Evolutionary conservation across 2,888 invertebrate genomes (phyloP).

Genomic region (Orchestes rusci): DNA sequence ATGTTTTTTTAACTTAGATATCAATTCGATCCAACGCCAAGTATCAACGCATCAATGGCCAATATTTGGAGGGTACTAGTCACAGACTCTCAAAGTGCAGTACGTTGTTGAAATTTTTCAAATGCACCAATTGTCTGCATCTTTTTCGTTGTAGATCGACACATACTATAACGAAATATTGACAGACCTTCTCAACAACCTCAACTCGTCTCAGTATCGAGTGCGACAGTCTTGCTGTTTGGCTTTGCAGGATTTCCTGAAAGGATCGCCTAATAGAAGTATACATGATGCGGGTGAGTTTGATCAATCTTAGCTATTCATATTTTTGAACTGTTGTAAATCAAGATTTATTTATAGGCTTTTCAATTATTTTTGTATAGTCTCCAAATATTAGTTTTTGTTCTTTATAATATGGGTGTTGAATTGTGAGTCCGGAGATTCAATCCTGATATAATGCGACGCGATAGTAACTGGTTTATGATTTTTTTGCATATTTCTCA

Average conservation of each 20-base stretch:
- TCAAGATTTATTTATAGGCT: too few species aligned
- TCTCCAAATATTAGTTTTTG: too few species aligned
- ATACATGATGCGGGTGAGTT: conserved; percentile 38
- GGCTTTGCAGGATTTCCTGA: conserved; percentile 77
- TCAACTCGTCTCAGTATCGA: conserved; percentile 81
- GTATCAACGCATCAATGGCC: conserved; percentile 87
- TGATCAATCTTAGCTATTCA: too few species aligned
- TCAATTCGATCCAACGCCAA: conserved; percentile 89
- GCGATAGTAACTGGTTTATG: too few species aligned
- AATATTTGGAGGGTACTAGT: conserved; percentile 92
- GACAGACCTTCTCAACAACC: conserved; percentile 69
- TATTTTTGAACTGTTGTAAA: too few species aligned
- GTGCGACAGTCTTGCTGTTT: conserved; percentile 87
- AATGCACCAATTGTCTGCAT: too few species aligned
- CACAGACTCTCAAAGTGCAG: conserved; percentile 74
- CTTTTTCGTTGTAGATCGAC: conserved; percentile 63
- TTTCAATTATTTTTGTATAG: too few species aligned
- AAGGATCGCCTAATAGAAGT: conserved; percentile 48
- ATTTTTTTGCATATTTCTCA: too few species aligned
- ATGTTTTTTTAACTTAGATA: conserved; percentile 47
- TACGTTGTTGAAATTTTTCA: too few species aligned
- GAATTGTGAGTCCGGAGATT: too few species aligned
- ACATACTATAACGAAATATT: conserved; percentile 75
- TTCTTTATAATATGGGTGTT: too few species aligned
- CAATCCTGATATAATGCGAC: too few species aligned